Evolutionary conservation across 2,113 vertebrate species (phyloP), one percentile per base, ranked within the genome.

Genomic region (Elephantulus edwardii): DNA sequence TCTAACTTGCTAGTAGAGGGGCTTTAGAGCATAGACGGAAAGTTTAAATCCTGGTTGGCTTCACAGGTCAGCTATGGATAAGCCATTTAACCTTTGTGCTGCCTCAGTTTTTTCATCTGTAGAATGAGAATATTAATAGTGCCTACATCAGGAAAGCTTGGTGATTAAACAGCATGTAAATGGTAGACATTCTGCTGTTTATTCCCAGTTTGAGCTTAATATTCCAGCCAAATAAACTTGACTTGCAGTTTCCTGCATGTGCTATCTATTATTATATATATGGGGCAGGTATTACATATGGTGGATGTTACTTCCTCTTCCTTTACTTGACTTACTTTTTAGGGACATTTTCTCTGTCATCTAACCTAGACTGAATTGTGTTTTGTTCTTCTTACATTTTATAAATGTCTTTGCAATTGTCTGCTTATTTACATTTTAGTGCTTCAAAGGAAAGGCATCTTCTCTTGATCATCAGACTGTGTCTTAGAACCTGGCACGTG

Each of bases 101-200:
- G 81, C 12, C 91, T 91, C 35, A 70, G 35, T 95, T 95, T 91
- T 94, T 71, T 92, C 14, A 60, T 89, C 72, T 90, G 68, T 38
- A 83, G 71, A 93, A 74, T 77, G 56, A 50, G 20, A 13, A 52
- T 84, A 38, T 87, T 80, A 84, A 70, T 89, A 74, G 56, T 83
- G 19, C 48, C 74, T 64, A 26, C 6, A 16, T 92, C 35, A 94
- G 26, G 89, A 7, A 81, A 44, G 35, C 81, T 85, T 88, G 87
- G 89, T 89, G 24, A 68, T 92, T 92, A 93, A 90, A 50, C 68
- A 42, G 38, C 48, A 66, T 33, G 11, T 72, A 74, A 88, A 26
- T 74, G 35, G 13, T 56, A 50, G 46, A 26, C 86, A n/a, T 50
- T 84, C 50, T 84, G 60, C 16, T 64, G 19, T 13, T 58, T 19